Evolutionary conservation across 2,797 vertebrate species (phyloP).

Genomic region (Ptychadena robeensis): DNA sequence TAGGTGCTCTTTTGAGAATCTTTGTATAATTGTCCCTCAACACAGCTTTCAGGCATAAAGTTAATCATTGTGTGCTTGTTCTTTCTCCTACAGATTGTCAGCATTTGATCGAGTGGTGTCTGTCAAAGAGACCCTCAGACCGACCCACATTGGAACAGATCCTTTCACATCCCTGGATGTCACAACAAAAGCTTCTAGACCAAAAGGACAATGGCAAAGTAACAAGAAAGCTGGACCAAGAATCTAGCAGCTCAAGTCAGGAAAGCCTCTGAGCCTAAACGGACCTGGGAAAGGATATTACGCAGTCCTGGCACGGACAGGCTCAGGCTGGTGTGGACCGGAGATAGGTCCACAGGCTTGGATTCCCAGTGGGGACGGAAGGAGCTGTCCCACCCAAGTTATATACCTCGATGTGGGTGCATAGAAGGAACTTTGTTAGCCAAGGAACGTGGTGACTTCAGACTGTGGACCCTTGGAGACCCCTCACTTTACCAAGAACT

Average conservation of each 20-base stretch:
- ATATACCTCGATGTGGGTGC: slow-evolving; percentile 52
- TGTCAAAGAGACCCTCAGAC: slow-evolving; percentile 63
- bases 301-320: slow-evolving; percentile 21
- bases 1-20: no score
- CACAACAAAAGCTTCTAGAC: slow-evolving; percentile 39
- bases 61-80: background rate
- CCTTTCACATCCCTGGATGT: slow-evolving; percentile 64
- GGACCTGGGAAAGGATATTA: slow-evolving; percentile 35
- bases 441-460: slow-evolving; percentile 50
- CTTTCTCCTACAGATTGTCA: slow-evolving; percentile 60
- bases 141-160: slow-evolving; percentile 66
- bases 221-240: slow-evolving; percentile 52
- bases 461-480: slow-evolving; percentile 29
- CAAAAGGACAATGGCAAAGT: slow-evolving; percentile 47
- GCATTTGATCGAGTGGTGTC: slow-evolving; percentile 66
- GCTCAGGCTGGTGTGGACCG: slow-evolving; percentile 38
- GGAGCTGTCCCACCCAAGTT: slow-evolving; percentile 51
- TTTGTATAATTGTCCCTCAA: no score
- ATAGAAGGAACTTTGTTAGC: slow-evolving; percentile 37
- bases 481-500: slow-evolving; percentile 33
- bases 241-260: slow-evolving; percentile 55
- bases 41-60: no score
- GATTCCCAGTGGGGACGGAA: slow-evolving; percentile 51
- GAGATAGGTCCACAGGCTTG: slow-evolving; percentile 30
- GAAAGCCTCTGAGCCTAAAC: slow-evolving; percentile 48